These are phyloP conservation scores for Thamnophis elegans DNA, from an alignment of 2,797 vertebrate species.

Conservation along the genomic window DNA sequence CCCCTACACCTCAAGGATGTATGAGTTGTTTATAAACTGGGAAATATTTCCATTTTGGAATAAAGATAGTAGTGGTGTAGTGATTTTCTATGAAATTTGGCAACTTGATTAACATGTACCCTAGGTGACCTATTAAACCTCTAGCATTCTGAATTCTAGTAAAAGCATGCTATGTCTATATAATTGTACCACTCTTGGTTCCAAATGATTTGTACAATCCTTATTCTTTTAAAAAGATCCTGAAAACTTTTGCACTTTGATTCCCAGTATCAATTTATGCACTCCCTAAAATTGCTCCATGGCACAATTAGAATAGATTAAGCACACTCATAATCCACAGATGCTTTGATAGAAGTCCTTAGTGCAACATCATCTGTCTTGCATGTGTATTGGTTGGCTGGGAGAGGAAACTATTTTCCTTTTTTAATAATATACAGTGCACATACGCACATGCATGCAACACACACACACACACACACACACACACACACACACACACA, in stretches of 20 bases:
- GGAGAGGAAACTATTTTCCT: constrained; percentile 33
- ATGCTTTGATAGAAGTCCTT: constrained; percentile 42
- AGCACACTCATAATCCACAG: constrained; percentile 25
- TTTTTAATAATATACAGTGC: constrained; percentile 12
- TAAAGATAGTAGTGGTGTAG: neutral
- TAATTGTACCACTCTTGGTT: neutral
- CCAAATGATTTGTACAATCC: neutral
- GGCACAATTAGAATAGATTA: constrained; percentile 13
- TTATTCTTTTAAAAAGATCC: neutral
- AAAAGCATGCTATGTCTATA: neutral
- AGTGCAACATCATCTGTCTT: constrained; percentile 20
- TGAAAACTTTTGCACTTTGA: neutral
- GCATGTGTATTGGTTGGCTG: constrained; percentile 30
- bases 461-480: too few species aligned
- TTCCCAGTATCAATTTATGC: constrained; percentile 38
- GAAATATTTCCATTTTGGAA: neutral
- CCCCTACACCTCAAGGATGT: neutral
- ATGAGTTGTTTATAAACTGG: neutral
- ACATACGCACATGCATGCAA: neutral
- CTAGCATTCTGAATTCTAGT: neutral
- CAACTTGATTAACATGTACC: neutral
- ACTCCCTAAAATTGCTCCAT: constrained; percentile 27
- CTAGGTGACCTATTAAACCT: neutral
- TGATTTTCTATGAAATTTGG: neutral
- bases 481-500: neutral